These are phyloP conservation scores for Antheraea yamamai DNA, from an alignment of 2,888 invertebrate genomes.

Conservation along the genomic window DNA sequence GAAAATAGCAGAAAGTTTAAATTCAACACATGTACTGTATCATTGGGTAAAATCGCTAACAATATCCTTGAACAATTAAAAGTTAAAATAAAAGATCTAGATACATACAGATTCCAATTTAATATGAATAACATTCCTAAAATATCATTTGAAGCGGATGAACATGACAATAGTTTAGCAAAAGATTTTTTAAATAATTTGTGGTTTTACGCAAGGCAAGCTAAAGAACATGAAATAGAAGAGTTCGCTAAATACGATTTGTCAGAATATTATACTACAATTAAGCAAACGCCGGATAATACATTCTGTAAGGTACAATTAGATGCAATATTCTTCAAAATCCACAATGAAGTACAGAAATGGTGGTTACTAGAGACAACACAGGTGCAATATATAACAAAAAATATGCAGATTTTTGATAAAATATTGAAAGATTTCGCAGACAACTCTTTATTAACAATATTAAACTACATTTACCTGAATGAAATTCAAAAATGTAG, in stretches of 20 bases:
- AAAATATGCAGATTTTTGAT: background rate
- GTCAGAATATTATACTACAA: background rate
- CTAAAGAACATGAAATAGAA: conserved; percentile 6
- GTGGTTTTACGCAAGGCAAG: conserved; percentile 15
- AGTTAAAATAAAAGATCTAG: background rate
- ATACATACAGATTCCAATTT: background rate
- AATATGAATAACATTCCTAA: conserved; percentile 9
- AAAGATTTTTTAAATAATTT: conserved; percentile 12
- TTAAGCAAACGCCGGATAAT: background rate
- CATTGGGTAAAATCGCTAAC: conserved; percentile 9
- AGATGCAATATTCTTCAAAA: conserved; percentile 11
- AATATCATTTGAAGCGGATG: conserved; percentile 8
- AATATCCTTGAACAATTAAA: background rate
- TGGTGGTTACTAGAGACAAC: conserved; percentile 30
- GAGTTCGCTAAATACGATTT: background rate
- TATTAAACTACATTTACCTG: background rate
- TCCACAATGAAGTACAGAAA: conserved; percentile 24
- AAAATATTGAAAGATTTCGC: background rate
- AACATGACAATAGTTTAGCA: conserved; percentile 1
- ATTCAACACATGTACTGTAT: background rate
- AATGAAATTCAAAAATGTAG: background rate
- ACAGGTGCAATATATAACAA: conserved; percentile 10
- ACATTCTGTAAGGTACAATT: background rate
- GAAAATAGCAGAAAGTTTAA: conserved; percentile 9
- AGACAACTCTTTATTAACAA: background rate